Conservation (phyloP, 2,797 vertebrate species). For the Morus bassanus region DNA sequence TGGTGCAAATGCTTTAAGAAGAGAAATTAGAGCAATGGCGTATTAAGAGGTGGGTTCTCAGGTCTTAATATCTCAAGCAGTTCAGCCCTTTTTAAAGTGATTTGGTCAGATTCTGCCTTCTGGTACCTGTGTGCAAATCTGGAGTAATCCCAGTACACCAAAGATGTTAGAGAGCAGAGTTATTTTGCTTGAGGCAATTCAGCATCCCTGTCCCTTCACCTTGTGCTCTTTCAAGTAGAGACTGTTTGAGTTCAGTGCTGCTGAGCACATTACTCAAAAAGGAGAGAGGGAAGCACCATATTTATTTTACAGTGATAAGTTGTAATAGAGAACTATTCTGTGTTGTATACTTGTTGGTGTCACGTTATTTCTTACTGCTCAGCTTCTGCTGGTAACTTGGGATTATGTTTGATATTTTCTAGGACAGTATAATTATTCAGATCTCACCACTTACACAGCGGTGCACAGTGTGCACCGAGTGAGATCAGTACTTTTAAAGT, state of each 20-base stretch:
- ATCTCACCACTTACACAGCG: neutral
- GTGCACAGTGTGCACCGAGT: neutral
- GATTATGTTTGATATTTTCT: neutral
- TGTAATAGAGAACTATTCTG: neutral
- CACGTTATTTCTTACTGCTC: neutral
- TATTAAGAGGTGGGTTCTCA: constrained; percentile 58
- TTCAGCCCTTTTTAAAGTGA: constrained; percentile 40
- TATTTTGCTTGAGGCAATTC: neutral
- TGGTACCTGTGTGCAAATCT: neutral
- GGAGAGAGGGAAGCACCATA: neutral
- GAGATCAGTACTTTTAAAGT: neutral
- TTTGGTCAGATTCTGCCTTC: constrained; percentile 17
- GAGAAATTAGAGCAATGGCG: constrained; percentile 66
- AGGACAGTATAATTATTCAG: neutral
- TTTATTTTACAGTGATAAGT: neutral
- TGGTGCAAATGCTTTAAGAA: constrained; percentile 63
- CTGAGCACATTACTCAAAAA: neutral
- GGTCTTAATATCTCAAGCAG: constrained; percentile 45
- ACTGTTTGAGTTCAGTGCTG: neutral
- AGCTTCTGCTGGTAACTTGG: neutral
- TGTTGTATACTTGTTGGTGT: neutral
- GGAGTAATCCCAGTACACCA: neutral
- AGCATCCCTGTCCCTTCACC: neutral
- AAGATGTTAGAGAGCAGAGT: neutral
- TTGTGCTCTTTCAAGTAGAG: neutral